Base-by-base conservation (phyloP, 2,888 invertebrate genomes). In the Athalia rosae region DNA sequence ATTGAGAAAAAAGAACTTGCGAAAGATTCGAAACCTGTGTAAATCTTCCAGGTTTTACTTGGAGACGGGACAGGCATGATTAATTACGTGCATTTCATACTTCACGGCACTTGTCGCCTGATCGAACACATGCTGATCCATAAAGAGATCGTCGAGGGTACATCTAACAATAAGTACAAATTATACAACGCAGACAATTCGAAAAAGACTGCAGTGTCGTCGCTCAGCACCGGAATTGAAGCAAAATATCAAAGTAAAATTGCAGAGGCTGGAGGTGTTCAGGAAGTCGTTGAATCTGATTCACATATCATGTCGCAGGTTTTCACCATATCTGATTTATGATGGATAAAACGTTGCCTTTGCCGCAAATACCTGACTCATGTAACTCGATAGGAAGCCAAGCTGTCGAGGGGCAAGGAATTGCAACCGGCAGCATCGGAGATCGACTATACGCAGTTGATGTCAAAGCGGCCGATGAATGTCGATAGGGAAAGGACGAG, bases 61-160 rank as follows among this genome's bases (percentile, higher is more conserved):
- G 89, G 89, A 50, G 89, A 89, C 69, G 89, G 87, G 6, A 86
- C 83, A 76, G 90, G 90, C 11, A 84, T 87, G 84, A 84, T 87
- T 41, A 89, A 89, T 79, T 89, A 87, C 74, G 89, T 88, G 3
- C 93, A 93, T 85, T 93, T 94, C 82, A 84, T 94, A 64, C 87
- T 93, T 63, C 91, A 92, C 58, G 94, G 94, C 1, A 91, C 90
- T 77, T 93, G 93, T 83, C 92, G 92, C 84, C 91, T 94, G 88
- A 92, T 94, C 79, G 93, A 94, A 83, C 91, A 92, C 43, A 86
- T 94, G 77, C 86, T 91, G 83, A 88, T 93, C 56, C 85, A 88
- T 15, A 89, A 91, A 58, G 87, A 86, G 50, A 85, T 85, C 62
- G 87, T 84, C 47, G 84, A 90, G 7, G 89, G 90, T 4, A 90